Base-by-base conservation (phyloP, 2,113 vertebrate species). In the Hippotragus niger region DNA sequence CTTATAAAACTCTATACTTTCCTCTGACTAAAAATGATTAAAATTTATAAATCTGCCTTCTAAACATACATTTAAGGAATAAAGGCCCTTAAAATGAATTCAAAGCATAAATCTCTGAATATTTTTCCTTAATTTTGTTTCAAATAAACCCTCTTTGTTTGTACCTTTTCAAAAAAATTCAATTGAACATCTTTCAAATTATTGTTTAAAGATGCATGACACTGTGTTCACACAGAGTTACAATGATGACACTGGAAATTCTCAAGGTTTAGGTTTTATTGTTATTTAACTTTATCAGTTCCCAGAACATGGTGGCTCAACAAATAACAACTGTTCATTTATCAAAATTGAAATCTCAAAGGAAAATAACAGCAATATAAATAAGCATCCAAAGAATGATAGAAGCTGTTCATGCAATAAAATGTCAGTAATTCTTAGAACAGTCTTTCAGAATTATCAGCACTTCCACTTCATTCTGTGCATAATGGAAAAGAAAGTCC, bases 1-100 rank as follows among this genome's bases (percentile, higher is more conserved):
- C 93, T 97, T 96, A 84, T 93, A 47, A 97, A 97, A 36, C 10
- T 36, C 6, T 90, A 45, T 96, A 88, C 27, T 88, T 15, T 67
- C 5, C 17, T 97, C 31, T 83, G 87, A 91, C 96, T n/a, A 90
- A 97, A 91, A 86, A 86, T 85, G 8, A 82, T 93, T 88, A 60
- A 74, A 88, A 84, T 90, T 23, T 47, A 58, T 74, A 33, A 1
- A 47, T 58, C 27, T 91, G 15, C 19, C 50, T 92, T 96, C 15
- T 90, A 64, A 89, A 83, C 16, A 81, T 57, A 21, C 67, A 76
- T 43, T 64, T 92, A 58, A 93, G 36, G 94, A 50, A 31, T 29
- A 62, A 27, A 86, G 25, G 50, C 82, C 21, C 53, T 78, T 60
- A 84, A 80, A 87, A 88, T 40, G 27, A 67, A 74, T 52, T 89